Conservation (phyloP, 2,888 invertebrate genomes). For the Phalera bucephala region DNA sequence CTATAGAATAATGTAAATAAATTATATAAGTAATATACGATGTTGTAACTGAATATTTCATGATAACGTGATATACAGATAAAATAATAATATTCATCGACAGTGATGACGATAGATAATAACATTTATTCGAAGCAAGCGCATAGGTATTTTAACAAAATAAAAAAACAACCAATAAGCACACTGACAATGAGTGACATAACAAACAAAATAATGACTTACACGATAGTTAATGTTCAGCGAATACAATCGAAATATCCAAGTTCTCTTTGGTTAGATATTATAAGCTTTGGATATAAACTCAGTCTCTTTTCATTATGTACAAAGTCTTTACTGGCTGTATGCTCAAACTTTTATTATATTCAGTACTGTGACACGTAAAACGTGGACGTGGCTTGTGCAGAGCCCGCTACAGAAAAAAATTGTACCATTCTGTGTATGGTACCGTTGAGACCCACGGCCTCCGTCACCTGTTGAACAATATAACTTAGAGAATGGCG, state of each 20-base stretch:
- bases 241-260: constrained; percentile 73
- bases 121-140: constrained; percentile 72
- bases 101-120: constrained; percentile 15
- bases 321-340: constrained; percentile 67
- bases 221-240: constrained; percentile 77
- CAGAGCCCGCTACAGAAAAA: constrained; percentile 84
- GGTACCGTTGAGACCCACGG: constrained; percentile 84
- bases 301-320: constrained; percentile 78
- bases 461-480: constrained; percentile 85
- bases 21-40: background rate
- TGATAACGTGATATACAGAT: constrained; percentile 19
- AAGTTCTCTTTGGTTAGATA: constrained; percentile 71
- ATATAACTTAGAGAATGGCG: constrained; percentile 73
- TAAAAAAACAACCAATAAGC: constrained; percentile 70
- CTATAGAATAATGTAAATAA: background rate
- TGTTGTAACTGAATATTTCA: background rate
- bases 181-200: constrained; percentile 81
- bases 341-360: constrained; percentile 53
- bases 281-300: constrained; percentile 71
- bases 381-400: constrained; percentile 85
- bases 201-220: constrained; percentile 82
- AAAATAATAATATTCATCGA: constrained; percentile 20
- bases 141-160: constrained; percentile 49
- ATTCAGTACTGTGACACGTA: constrained; percentile 84
- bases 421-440: constrained; percentile 85